Conservation (phyloP, 2,113 vertebrate species). For the Pluvianellus socialis region DNA sequence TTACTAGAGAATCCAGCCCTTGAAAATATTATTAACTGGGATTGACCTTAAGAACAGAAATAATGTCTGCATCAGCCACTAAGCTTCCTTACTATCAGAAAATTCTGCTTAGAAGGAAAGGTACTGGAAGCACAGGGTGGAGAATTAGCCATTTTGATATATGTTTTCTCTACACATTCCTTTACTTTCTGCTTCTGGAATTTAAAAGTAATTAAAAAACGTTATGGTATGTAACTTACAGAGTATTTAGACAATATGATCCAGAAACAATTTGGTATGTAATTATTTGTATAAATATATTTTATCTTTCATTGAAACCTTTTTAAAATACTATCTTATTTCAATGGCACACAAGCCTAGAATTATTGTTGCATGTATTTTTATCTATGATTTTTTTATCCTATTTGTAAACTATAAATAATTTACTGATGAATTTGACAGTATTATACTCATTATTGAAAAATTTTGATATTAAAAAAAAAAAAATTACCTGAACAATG, state of each 20-base stretch:
- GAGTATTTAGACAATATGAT: background rate
- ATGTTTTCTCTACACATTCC: background rate
- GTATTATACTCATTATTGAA: background rate
- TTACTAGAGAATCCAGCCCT: background rate
- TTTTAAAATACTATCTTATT: background rate
- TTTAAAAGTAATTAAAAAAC: background rate
- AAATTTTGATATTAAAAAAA: background rate
- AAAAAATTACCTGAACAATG: background rate
- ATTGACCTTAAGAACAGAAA: background rate
- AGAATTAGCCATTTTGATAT: background rate
- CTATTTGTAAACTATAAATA: background rate
- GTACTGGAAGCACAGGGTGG: background rate
- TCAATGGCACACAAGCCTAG: background rate
- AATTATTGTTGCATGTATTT: background rate
- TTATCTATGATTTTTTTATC: background rate
- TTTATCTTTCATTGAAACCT: background rate
- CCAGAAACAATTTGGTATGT: background rate
- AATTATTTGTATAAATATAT: background rate
- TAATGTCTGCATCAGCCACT: background rate
- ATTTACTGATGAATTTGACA: background rate
- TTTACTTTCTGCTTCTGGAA: background rate
- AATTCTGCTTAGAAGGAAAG: background rate
- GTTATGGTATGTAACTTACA: background rate
- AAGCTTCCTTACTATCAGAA: background rate
- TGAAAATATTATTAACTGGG: background rate